phyloP scores from a whole-genome alignment of 2,888 invertebrate genomes.

The Escarpia spicata region DNA sequence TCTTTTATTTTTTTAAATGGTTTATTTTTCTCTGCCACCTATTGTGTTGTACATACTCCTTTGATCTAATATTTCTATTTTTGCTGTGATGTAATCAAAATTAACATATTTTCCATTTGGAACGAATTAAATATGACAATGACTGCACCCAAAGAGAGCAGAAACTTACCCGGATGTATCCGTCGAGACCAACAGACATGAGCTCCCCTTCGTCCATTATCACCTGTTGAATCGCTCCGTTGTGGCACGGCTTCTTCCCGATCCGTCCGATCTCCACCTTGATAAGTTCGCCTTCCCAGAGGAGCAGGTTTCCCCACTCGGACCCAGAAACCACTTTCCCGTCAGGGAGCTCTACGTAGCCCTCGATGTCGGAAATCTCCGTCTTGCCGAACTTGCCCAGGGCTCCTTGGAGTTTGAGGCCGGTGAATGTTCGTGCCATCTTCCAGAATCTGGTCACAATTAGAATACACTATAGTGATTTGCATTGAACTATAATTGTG shows the following conservation, averaged over 20 bases:
- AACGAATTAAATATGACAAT: neutral
- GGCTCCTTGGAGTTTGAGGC: slow-evolving; percentile 86
- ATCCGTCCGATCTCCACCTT: slow-evolving; percentile 71
- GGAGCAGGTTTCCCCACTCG: slow-evolving; percentile 89
- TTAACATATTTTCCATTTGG: too few species aligned
- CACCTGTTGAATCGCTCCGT: slow-evolving; percentile 77
- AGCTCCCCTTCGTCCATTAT: slow-evolving; percentile 70
- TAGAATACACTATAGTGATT: neutral
- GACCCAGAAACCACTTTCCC: slow-evolving; percentile 90
- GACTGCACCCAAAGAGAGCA: neutral
- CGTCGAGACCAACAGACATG: slow-evolving; percentile 69
- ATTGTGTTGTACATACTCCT: too few species aligned
- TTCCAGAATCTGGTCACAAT: slow-evolving; percentile 82
- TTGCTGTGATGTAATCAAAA: too few species aligned
- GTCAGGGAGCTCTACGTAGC: slow-evolving; percentile 85
- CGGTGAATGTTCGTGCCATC: slow-evolving; percentile 90
- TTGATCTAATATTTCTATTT: too few species aligned
- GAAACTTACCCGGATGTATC: slow-evolving; percentile 61
- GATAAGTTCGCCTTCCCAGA: slow-evolving; percentile 91
- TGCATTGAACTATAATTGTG: too few species aligned
- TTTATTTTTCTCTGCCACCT: too few species aligned
- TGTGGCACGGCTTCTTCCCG: slow-evolving; percentile 78
- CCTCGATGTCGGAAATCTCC: slow-evolving; percentile 88
- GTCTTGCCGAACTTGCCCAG: slow-evolving; percentile 92
- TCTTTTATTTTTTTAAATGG: too few species aligned